Percentiles rank a stretch among this genome's conserved stretches.
Conservation (phyloP, 1,140 invertebrate species). For the Heliconius himera region DNA sequence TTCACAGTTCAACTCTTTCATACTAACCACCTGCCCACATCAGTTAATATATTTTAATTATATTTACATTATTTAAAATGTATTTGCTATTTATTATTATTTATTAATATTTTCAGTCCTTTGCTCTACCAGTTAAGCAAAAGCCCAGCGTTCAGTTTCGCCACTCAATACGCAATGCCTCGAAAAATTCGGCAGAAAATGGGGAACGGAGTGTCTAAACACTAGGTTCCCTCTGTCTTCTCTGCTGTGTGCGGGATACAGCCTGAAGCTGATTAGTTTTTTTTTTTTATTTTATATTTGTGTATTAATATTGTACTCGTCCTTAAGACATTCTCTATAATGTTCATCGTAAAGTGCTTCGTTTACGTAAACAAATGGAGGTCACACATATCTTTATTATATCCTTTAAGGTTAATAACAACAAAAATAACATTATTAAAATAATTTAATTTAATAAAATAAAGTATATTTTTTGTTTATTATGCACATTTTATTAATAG, state of each 20-base stretch:
- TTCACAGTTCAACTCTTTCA: constrained; percentile 37
- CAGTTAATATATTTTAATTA: constrained; percentile 16
- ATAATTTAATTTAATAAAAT: no score
- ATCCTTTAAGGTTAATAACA: background rate
- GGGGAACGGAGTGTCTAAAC: no score
- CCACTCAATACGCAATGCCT: no score
- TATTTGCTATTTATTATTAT: background rate
- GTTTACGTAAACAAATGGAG: background rate
- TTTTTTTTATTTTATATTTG: no score
- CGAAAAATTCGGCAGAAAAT: no score
- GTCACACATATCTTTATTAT: constrained; percentile 1
- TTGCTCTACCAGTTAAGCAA: no score
- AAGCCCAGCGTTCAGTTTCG: no score
- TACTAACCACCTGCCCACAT: constrained; percentile 24
- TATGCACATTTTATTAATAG: background rate
- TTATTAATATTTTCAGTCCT: background rate
- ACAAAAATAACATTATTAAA: background rate
- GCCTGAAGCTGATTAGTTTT: no score
- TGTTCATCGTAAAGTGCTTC: background rate
- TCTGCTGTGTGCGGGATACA: no score
- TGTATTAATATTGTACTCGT: background rate
- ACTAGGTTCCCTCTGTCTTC: no score
- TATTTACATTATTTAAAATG: background rate
- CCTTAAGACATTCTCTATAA: background rate
- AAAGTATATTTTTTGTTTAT: background rate